These are phyloP conservation scores for Cyprinodon brontotheroides DNA, from an alignment of 2,113 vertebrate genomes.

Conservation along the genomic window DNA sequence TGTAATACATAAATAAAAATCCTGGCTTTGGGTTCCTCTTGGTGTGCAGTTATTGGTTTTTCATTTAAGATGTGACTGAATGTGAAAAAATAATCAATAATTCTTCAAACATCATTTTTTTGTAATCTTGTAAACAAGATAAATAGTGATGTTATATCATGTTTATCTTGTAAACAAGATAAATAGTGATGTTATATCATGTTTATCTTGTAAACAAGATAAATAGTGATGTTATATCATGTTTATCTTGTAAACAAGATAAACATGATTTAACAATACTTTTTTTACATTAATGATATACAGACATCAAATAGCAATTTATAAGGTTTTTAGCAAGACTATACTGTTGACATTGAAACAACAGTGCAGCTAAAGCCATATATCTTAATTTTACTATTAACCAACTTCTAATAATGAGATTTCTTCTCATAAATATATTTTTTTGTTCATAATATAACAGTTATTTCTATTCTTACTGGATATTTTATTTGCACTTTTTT, in stretches of 20 bases:
- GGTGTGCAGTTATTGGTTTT: neutral
- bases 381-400: too few relatives aligned
- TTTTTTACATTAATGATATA: neutral
- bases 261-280: neutral
- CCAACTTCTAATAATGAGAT: too few relatives aligned
- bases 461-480: too few relatives aligned
- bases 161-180: neutral
- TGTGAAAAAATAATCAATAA: neutral
- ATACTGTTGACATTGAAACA: neutral
- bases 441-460: too few relatives aligned
- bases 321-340: neutral
- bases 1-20: neutral
- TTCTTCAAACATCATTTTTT: neutral
- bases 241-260: neutral
- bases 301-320: neutral
- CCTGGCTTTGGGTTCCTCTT: neutral
- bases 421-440: too few relatives aligned
- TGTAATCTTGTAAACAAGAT: neutral
- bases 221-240: neutral
- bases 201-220: neutral
- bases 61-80: neutral
- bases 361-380: too few relatives aligned
- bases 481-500: too few relatives aligned
- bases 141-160: neutral
- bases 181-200: neutral